phyloP scores from a whole-genome alignment of 2,888 invertebrate genomes.

The Agonopterix alstromeriana region DNA sequence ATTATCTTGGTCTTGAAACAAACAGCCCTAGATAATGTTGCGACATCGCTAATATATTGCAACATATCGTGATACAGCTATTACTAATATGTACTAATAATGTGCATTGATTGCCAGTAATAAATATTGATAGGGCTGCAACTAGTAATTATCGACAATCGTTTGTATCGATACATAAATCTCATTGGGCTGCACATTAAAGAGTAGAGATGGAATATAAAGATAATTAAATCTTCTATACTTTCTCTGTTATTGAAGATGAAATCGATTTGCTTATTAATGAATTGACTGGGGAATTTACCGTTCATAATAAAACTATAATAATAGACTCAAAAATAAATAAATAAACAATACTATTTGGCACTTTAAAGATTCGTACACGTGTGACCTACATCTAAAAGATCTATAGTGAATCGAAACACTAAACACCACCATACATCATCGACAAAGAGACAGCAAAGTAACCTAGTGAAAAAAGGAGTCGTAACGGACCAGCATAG shows the following conservation, averaged over 20 bases:
- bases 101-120: constrained; percentile 5
- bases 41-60: too few species aligned
- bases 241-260: not conserved
- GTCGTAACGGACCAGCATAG: constrained; percentile 9
- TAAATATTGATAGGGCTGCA: constrained; percentile 6
- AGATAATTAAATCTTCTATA: not conserved
- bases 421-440: not conserved
- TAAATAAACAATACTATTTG: not conserved
- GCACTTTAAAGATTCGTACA: not conserved
- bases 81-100: constrained; percentile 9
- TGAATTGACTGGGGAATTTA: too few species aligned
- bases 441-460: too few species aligned
- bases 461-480: constrained; percentile 9
- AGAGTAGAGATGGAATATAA: not conserved
- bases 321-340: not conserved
- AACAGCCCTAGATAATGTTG: too few species aligned
- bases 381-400: too few species aligned
- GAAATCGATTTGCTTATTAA: too few species aligned
- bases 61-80: constrained; percentile 4
- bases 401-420: not conserved
- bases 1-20: too few species aligned
- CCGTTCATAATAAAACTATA: not conserved
- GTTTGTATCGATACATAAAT: constrained; percentile 2
- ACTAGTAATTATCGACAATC: constrained; percentile 7
- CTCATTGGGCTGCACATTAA: constrained; percentile 1